These are phyloP conservation scores for fruit fly (Drosophila melanogaster) DNA, from an alignment of 1,140 invertebrate species.

Conservation along the genomic window Release_6_plus_ISO1_MT NT_037436.4:6120001-6120500, in stretches of 20 bases:
- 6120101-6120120: constrained; percentile 26
- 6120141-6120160: constrained; percentile 35
- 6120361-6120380: constrained; percentile 77
- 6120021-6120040: constrained; percentile 47
- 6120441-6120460: constrained; percentile 17
- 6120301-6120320: constrained; percentile 2
- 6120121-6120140: constrained; percentile 54
- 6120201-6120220: constrained; percentile 50
- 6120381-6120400: constrained; percentile 67
- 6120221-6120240: constrained; percentile 22
- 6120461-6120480: constrained; percentile 72
- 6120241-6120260: constrained; percentile 51
- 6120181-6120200: constrained; percentile 45
- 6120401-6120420: constrained; percentile 51
- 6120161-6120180: constrained; percentile 54
- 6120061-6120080: constrained; percentile 25
- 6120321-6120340: constrained; percentile 57
- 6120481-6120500: constrained; percentile 69
- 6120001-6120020: constrained; percentile 73
- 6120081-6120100: background rate
- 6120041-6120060: constrained; percentile 52
- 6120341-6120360: constrained; percentile 80
- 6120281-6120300: constrained; percentile 5
- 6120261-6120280: constrained; percentile 19
- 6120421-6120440: constrained; percentile 72